phyloP scores from a whole-genome alignment of 2,797 vertebrate genomes.

The Otolemur crassicaudatus region DNA sequence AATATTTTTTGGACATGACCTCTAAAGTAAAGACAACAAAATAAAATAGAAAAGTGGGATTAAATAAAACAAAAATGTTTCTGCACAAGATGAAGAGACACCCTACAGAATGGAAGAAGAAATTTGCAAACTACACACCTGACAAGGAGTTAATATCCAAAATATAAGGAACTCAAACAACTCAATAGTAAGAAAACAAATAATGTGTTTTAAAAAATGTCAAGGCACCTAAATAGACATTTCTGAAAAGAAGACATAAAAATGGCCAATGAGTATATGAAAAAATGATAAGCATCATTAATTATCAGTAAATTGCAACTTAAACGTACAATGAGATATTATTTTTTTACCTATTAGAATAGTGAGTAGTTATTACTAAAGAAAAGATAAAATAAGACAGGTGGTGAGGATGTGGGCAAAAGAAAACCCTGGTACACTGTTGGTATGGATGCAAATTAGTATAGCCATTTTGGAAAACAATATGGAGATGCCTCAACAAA shows the following conservation, averaged over 20 bases:
- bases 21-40: neutral
- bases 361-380: neutral
- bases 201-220: neutral
- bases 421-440: neutral
- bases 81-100: neutral
- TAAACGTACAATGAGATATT: neutral
- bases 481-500: neutral
- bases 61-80: neutral
- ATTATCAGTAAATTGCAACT: neutral
- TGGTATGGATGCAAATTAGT: neutral
- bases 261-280: neutral
- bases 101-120: neutral
- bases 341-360: neutral
- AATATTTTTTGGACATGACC: neutral
- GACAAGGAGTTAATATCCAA: neutral
- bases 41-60: neutral
- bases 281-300: neutral
- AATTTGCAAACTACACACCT: neutral
- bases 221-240: neutral
- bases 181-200: neutral
- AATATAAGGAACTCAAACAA: neutral
- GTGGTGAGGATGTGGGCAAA: neutral
- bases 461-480: neutral
- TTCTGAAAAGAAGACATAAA: neutral
- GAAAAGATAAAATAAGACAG: neutral